phyloP scores from a whole-genome alignment of 2,888 invertebrate genomes.

The Limnephilus marmoratus region DNA sequence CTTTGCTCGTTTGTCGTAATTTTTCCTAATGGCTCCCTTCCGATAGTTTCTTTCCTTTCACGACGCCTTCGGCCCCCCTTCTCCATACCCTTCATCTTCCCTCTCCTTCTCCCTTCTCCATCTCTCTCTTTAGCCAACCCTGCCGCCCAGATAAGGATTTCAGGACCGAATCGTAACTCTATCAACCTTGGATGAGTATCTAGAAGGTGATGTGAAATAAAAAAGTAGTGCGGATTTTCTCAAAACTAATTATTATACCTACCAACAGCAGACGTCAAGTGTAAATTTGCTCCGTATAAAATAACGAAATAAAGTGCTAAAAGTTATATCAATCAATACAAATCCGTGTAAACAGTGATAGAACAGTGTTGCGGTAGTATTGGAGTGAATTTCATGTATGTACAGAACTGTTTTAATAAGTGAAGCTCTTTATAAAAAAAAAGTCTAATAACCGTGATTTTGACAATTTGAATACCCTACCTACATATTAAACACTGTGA shows the following conservation, averaged over 20 bases:
- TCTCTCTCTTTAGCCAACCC: neutral
- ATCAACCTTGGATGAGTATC: neutral
- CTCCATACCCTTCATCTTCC: neutral
- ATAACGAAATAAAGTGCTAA: too few relatives aligned
- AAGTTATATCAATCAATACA: too few relatives aligned
- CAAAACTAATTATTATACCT: neutral
- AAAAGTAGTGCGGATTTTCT: neutral
- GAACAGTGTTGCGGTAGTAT: too few relatives aligned
- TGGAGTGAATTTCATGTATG: too few relatives aligned
- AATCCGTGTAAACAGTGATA: too few relatives aligned
- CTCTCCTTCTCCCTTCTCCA: neutral
- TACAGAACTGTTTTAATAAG: too few relatives aligned
- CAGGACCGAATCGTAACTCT: neutral
- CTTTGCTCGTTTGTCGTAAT: conserved; percentile 48
- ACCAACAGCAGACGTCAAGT: too few relatives aligned
- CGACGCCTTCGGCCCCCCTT: conserved; percentile 14
- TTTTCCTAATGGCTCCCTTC: conserved; percentile 50
- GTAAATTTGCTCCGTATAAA: too few relatives aligned
- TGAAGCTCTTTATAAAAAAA: too few relatives aligned
- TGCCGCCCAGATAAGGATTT: neutral
- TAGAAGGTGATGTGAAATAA: neutral
- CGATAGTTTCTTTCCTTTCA: conserved; percentile 24
- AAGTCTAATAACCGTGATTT: too few relatives aligned
- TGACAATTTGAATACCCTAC: too few relatives aligned
- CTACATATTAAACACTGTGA: too few relatives aligned